phyloP scores from a whole-genome alignment of 1,140 invertebrate genomes.

The Eumaeus atala region DNA sequence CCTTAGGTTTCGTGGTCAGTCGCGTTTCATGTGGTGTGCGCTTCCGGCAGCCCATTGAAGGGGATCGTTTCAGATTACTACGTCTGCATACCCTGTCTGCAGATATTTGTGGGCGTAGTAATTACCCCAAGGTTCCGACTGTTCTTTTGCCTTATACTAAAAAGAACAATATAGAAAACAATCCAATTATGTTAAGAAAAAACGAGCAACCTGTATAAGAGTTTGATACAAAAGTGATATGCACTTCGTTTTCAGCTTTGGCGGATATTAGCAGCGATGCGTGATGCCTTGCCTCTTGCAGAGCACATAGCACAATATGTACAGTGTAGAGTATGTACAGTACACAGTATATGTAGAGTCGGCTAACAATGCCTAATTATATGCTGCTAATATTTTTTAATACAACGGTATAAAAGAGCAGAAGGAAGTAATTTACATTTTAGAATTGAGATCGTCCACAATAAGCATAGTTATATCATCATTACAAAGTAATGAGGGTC shows the following conservation, averaged over 20 bases:
- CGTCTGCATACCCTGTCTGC: too few species aligned
- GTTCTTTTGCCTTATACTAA: too few species aligned
- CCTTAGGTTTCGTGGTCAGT: too few species aligned
- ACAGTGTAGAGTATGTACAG: neutral
- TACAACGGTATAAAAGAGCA: neutral
- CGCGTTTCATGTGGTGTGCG: too few species aligned
- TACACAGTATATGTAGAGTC: too few species aligned
- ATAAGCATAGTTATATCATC: constrained; percentile 4
- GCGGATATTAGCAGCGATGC: constrained; percentile 47
- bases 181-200: too few species aligned
- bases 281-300: constrained; percentile 32
- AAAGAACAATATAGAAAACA: too few species aligned
- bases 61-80: too few species aligned
- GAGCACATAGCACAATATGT: constrained; percentile 22
- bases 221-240: constrained; percentile 39
- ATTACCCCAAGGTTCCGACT: too few species aligned
- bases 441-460: constrained; percentile 1
- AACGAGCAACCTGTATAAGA: constrained; percentile 30
- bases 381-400: constrained; percentile 15
- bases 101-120: too few species aligned
- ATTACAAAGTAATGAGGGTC: constrained; percentile 7
- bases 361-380: constrained; percentile 28
- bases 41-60: too few species aligned
- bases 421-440: constrained; percentile 1
- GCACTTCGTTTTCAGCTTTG: constrained; percentile 43